Conservation (phyloP, 2,888 invertebrate species). For the Hybos culiciformis region DNA sequence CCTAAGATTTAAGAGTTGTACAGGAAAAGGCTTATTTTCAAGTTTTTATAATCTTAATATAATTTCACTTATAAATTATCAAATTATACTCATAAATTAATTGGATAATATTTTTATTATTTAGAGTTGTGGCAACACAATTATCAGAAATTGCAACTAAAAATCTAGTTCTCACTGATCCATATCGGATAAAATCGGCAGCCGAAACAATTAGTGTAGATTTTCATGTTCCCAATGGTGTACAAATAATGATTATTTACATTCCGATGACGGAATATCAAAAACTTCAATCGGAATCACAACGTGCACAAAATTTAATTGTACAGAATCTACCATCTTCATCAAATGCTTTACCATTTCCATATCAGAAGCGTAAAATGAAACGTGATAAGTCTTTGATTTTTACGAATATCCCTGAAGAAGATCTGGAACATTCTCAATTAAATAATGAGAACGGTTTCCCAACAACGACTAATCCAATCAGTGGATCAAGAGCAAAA, state of each 20-base stretch:
- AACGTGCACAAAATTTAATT: constrained; percentile 33
- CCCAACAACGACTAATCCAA: constrained; percentile 6
- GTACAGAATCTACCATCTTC: constrained; percentile 24
- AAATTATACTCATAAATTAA: neutral
- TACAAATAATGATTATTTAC: constrained; percentile 66
- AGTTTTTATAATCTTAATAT: neutral
- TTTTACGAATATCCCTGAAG: constrained; percentile 73
- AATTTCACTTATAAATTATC: neutral
- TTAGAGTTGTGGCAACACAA: constrained; percentile 69
- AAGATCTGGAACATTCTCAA: constrained; percentile 23
- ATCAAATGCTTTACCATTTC: constrained; percentile 22
- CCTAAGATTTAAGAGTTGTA: neutral
- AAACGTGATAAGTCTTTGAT: constrained; percentile 67
- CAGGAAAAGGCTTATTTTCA: neutral
- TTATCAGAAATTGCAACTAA: constrained; percentile 61
- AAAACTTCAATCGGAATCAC: constrained; percentile 37
- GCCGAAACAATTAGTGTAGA: constrained; percentile 52
- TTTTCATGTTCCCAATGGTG: constrained; percentile 65
- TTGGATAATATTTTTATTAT: constrained; percentile 18
- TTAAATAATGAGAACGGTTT: neutral
- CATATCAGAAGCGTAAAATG: constrained; percentile 40
- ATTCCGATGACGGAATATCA: constrained; percentile 49
- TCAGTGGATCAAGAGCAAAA: constrained; percentile 21
- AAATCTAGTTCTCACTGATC: constrained; percentile 66
- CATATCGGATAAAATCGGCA: constrained; percentile 68